Evolutionary conservation across 2,113 vertebrate genomes (phyloP).

Genomic region (Brachyistius frenatus): DNA sequence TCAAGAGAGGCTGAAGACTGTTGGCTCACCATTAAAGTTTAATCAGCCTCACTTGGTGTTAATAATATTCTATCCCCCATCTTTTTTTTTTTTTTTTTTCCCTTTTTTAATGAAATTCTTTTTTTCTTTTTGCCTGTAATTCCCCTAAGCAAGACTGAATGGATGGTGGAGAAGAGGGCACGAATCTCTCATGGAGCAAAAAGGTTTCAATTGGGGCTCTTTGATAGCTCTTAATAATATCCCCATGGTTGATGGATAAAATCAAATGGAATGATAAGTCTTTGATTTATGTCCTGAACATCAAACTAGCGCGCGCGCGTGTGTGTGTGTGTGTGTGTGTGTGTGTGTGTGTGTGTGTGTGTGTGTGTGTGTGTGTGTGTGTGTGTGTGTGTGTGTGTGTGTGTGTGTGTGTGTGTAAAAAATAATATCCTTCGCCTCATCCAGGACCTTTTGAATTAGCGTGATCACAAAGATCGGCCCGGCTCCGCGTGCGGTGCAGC

Average conservation of each 20-base stretch:
- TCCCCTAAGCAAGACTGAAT: constrained; percentile 59
- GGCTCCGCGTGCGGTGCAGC: constrained; percentile 2
- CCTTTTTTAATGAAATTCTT: constrained; percentile 64
- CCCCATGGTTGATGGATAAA: constrained; percentile 71
- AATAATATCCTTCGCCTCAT: constrained; percentile 49
- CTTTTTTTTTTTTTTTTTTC: constrained; percentile 21
- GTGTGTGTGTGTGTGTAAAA: constrained; percentile 30
- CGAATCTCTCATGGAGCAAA: constrained; percentile 70
- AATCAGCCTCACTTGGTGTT: constrained; percentile 70
- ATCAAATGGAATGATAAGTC: constrained; percentile 80
- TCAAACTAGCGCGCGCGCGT: constrained; percentile 52
- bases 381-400: not conserved
- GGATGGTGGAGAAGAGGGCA: constrained; percentile 46
- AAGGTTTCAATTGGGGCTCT: constrained; percentile 77
- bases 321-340: not conserved
- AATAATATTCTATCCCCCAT: constrained; percentile 56
- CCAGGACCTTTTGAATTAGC: constrained; percentile 65
- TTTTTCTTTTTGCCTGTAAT: constrained; percentile 16
- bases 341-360: too few relatives aligned
- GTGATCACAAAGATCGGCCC: constrained; percentile 48
- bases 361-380: not conserved
- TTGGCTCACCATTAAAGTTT: constrained; percentile 82
- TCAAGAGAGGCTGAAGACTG: constrained; percentile 63
- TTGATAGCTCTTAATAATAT: constrained; percentile 80
- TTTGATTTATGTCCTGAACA: constrained; percentile 76